Base-by-base conservation (phyloP, 2,113 vertebrate species). In the Prochilodus magdalenae region DNA sequence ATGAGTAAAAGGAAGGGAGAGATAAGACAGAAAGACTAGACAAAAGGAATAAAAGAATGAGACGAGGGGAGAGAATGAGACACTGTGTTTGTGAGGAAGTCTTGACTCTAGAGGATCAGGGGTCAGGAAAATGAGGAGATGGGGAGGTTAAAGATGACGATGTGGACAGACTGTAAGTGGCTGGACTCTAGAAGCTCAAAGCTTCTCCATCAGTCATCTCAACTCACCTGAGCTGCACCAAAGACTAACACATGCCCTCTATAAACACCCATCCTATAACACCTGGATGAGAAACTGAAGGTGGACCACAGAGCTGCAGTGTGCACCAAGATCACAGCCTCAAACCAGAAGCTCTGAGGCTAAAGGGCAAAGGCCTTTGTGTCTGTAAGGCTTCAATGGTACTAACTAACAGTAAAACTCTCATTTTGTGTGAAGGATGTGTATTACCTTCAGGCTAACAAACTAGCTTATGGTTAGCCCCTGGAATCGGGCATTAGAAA, bases 81-180 rank as follows among this genome's bases (percentile, higher is more conserved):
- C 5, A 44, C 40, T 44, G 40, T 44, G 40, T 44, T 44, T 44
- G 4, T 44, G 40, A 65, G 30, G 14, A 47, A 6, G 3, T 81
- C 72, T 75, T 67, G n/a, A 30, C 47, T 20, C 10, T 55, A 22
- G 29, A 27, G 24, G 49, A 67, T 78, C 76, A 78, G 65, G 57
- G 74, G 66, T 51, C 51, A 84, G 63, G 51, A 24, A 67, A 57
- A 24, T 51, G 36, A 51, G 51, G 62, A 73, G 75, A 76, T 33
- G 63, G 36, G 63, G 30, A 73, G 60, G 24, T 22, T 16, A 27
- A 10, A 36, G 12, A n/a, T n/a, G n/a, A n/a, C n/a, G n/a, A n/a
- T n/a, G n/a, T n/a, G n/a, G n/a, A n/a, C n/a, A n/a, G n/a, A n/a
- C n/a, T n/a, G n/a, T n/a, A n/a, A n/a, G n/a, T n/a, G n/a, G n/a